Percentiles rank a stretch among this genome's conserved stretches.
These are phyloP conservation scores for Callyntrura guangdongensis DNA, from an alignment of 2,888 invertebrate genomes.

Conservation along the genomic window DNA sequence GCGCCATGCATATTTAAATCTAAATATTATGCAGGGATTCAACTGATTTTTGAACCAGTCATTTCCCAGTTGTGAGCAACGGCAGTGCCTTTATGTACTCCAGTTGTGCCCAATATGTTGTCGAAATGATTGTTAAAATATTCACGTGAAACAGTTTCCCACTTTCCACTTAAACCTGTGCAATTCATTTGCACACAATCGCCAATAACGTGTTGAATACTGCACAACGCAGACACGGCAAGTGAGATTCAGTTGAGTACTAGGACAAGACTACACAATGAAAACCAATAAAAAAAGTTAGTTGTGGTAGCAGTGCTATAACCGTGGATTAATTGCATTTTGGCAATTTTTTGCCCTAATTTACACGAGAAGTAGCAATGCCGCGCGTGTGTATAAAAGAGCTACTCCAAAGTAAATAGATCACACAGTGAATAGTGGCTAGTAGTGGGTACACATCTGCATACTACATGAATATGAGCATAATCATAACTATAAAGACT, in stretches of 20 bases:
- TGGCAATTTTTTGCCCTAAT: conserved; percentile 48
- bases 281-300: not conserved
- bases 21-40: not conserved
- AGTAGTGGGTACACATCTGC: not conserved
- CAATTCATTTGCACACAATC: conserved; percentile 17
- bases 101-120: not conserved
- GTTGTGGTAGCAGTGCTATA: conserved; percentile 6
- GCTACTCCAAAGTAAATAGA: conserved; percentile 40
- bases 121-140: conserved; percentile 8
- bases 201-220: not conserved
- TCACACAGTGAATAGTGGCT: conserved; percentile 9
- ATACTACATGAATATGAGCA: not conserved
- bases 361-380: conserved; percentile 18
- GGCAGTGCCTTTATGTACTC: not conserved
- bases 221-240: not conserved
- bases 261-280: not conserved
- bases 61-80: not conserved
- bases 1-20: not conserved
- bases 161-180: not conserved
- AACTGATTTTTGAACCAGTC: not conserved
- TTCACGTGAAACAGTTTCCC: conserved; percentile 4
- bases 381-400: not conserved
- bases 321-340: conserved; percentile 40
- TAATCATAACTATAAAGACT: not conserved
- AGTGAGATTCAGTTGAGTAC: not conserved